phyloP scores from a whole-genome alignment of 1,140 invertebrate species.

The Eurosta solidaginis region DNA sequence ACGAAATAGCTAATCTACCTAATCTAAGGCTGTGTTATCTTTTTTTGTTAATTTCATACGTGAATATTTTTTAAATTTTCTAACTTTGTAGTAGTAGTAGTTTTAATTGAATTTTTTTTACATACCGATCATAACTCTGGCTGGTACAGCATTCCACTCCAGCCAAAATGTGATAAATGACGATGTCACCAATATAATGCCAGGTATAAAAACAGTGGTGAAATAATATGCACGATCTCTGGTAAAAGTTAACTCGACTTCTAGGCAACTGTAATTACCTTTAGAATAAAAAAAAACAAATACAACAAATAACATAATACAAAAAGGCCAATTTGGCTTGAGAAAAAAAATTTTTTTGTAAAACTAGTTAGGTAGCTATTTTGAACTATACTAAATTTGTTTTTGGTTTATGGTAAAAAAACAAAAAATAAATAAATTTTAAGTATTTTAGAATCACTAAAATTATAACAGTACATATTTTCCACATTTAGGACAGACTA shows the following conservation, averaged over 20 bases:
- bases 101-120: too few relatives aligned
- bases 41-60: background rate
- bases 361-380: background rate
- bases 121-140: slow-evolving; percentile 89
- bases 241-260: slow-evolving; percentile 89
- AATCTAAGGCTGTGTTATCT: too few relatives aligned
- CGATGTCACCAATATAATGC: slow-evolving; percentile 92
- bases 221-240: slow-evolving; percentile 94
- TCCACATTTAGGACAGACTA: slow-evolving; percentile 2
- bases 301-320: slow-evolving; percentile 34
- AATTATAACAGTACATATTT: background rate
- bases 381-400: background rate
- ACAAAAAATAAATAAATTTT: background rate
- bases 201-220: slow-evolving; percentile 94
- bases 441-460: background rate
- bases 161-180: slow-evolving; percentile 90
- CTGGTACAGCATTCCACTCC: slow-evolving; percentile 94
- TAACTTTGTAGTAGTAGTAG: background rate
- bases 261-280: slow-evolving; percentile 94
- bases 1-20: too few relatives aligned
- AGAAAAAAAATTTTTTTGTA: background rate
- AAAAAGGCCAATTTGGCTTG: slow-evolving; percentile 32
- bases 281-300: slow-evolving; percentile 55
- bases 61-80: background rate
- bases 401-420: background rate